Base-by-base conservation (phyloP, 1,140 invertebrate species). In the Drosophila kanapiae region DNA sequence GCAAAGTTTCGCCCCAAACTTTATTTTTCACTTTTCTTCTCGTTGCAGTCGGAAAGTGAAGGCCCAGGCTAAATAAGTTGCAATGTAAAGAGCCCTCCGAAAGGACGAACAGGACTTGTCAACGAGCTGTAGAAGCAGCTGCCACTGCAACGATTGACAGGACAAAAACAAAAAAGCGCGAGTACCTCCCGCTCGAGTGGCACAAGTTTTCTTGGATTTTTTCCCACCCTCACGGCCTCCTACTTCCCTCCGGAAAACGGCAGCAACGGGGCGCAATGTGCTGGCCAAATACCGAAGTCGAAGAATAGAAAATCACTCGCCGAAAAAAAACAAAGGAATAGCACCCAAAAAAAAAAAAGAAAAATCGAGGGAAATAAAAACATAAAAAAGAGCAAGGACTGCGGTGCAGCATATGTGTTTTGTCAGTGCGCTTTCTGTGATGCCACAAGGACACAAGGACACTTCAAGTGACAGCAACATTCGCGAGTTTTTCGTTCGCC, bases 61-160 rank as follows among this genome's bases (percentile, higher is more conserved):
- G 68, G 77, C 62, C 61, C 62, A 76, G 80, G 80, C 85, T 90
- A 90, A 88, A 85, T 81, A 91, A 91, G 82, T 91, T 85, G 81
- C 85, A 90, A 90, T 90, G 85, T 90, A 86, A 90, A 90, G 86
- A 76, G 78, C 75, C 62, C 78, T 81, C 18, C 53, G 65, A 83
- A 80, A 87, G 76, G 80, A 83, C 75, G 47, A 75, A 65, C 62
- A 61, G 56, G 74, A 83, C 63, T 83, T 75, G 76, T 76, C 62
- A 49, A 77, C 53, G 57, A 79, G 63, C 57, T 40, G 45, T 43
- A 45, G 64, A 45, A 69, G 64, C 60, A 70, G 64, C 78, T 75
- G 64, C 80, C 67, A 71, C 84, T 75, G 72, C 67, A 63, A 81
- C 85, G 85, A 87, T 88, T 87, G 85, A 88, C 85, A 85, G 77